Evolutionary conservation across 2,113 vertebrate species (phyloP), one percentile per base, ranked within the genome.

Genomic region (Callionymus lyra): DNA sequence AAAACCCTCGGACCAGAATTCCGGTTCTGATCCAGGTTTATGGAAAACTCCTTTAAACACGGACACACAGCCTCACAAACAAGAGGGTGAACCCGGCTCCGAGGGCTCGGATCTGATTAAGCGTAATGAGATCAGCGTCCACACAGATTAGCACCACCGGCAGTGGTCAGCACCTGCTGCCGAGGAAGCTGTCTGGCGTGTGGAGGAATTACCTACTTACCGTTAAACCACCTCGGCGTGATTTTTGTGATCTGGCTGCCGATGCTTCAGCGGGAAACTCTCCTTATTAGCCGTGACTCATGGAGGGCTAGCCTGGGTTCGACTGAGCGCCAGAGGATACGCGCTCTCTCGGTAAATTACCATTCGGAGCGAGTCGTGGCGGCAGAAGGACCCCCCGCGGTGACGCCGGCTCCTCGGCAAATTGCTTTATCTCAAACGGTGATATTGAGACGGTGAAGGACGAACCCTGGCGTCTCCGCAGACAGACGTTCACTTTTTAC

Each of bases 111-210:
- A 79, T 79, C 65, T 80, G 56, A 75, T 82, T 79, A 65, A 41
- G 53, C 39, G n/a, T 82, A 83, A 85, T 82, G 38, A 72, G 67
- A 82, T 86, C 78, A 78, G 46, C 48, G 63, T 63, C 60, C 63
- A 53, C 59, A 54, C 63, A 72, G 81, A 74, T 82, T 75, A 81
- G 66, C 67, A 56, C 66, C 47, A 53, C 56, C 52, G 46, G 61
- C 38, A 47, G 47, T 49, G 38, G 47, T 46, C 45, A 48, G 16
- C 58, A 61, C 40, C 56, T 59, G 40, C 12, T 47, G 32, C 37
- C 1, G 43, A 52, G 47, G n/a, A 16, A 10, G n/a, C 44, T 35
- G 58, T 47, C 45, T 68, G 61, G 59, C 46, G 21, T 51, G 58
- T 53, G 43, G 36, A 41, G 50, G 51, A 71, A 75, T 82, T 68